Percentiles rank a stretch among this genome's conserved stretches.
phyloP scores from a whole-genome alignment of 2,888 invertebrate species.

The Molanna angustata region DNA sequence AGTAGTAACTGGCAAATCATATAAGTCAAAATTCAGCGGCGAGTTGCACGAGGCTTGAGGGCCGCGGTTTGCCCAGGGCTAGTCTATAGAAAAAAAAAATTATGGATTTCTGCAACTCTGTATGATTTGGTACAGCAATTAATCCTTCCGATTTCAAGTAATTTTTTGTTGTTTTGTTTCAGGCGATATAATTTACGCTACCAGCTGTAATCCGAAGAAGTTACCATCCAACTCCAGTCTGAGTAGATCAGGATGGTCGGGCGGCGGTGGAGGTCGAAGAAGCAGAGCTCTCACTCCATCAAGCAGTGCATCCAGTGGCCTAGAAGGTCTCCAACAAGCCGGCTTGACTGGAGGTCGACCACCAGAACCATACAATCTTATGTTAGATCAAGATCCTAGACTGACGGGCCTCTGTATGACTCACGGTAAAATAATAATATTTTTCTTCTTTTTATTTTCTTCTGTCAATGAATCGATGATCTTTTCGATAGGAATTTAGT shows the following conservation, averaged over 20 bases:
- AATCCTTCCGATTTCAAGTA: too few species aligned
- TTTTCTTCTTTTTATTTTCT: too few species aligned
- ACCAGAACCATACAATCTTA: constrained; percentile 48
- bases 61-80: too few species aligned
- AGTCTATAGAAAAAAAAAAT: too few species aligned
- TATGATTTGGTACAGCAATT: too few species aligned
- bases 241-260: constrained; percentile 26
- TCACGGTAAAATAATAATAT: constrained; percentile 47
- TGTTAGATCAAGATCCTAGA: constrained; percentile 44
- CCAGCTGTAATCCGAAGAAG: constrained; percentile 35
- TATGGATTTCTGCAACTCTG: too few species aligned
- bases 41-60: too few species aligned
- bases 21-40: too few species aligned
- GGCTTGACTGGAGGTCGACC: constrained; percentile 43
- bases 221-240: constrained; percentile 30
- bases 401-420: constrained; percentile 45
- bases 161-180: constrained; percentile 12
- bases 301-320: constrained; percentile 29
- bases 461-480: too few species aligned
- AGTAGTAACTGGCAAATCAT: too few species aligned
- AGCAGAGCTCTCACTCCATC: constrained; percentile 31
- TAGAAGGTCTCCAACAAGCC: constrained; percentile 41
- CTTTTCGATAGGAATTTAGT: background rate
- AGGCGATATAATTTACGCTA: constrained; percentile 51
- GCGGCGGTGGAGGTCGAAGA: constrained; percentile 24